Evolutionary conservation across 2,797 vertebrate genomes (phyloP), one percentile per base, ranked within the genome.

Genomic region (Paedocypris micromegethes): DNA sequence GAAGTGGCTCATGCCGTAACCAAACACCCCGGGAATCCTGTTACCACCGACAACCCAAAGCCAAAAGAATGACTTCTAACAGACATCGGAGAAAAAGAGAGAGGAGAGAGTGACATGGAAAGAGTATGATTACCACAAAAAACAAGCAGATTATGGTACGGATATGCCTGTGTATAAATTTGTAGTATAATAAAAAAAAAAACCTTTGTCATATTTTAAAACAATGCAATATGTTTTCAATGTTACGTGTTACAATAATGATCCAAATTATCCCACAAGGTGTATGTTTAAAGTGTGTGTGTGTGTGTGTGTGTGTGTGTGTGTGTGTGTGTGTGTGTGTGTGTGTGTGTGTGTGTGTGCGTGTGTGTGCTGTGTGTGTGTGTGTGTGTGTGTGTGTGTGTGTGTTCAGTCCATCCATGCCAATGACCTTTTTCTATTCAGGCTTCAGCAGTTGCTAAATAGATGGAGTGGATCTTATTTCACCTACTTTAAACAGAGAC

Each of bases 401-500:
- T 9, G 37, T 43, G 52, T 70, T 39, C 62, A 6, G 43, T 5
- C 5, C 68, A 59, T 72, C 52, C 42, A 58, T 59, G 59, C 58
- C 58, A 56, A 64, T 67, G 73, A 52, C 49, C 75, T 70, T 79
- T 59, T 72, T 70, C 77, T 68, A 58, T 74, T 74, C 76, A 67
- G 77, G 58, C 53, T 39, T 52, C 57, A 52, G 43, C 39, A 60
- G 66, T 70, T 38, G 64, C 67, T 76, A 70, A 57, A 70, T 45
- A 62, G 58, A 41, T 56, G 6, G 39, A 49, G 45, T 5, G 47
- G 44, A 23, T 79, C 74, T 4, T 1, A 70, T 81, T 79, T 77
- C 79, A 75, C 63, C 82, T 80, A 91, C 91, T 85, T 90, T 91
- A 78, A 92, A 91, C 83, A 91, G 85, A 79, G 90, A 91, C 91